Conservation (phyloP, 2,888 invertebrate genomes). For the Agapostemon virescens region DNA sequence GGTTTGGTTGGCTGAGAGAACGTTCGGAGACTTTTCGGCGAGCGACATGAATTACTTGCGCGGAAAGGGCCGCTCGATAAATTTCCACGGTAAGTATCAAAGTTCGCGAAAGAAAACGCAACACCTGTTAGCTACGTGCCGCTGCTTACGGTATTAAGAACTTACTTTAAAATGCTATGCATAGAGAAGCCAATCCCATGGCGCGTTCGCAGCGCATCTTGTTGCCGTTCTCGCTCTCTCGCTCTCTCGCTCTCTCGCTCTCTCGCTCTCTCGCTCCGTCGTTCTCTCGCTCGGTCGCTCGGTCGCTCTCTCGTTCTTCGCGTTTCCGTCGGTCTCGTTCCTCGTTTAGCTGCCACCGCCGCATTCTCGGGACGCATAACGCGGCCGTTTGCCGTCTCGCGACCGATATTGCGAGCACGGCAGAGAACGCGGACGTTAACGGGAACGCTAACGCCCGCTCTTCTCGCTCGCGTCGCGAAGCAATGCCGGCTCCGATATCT, state of each 20-base stretch:
- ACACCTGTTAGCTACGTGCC: slow-evolving; percentile 76
- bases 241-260: not conserved
- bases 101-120: slow-evolving; percentile 74
- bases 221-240: not conserved
- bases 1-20: not conserved
- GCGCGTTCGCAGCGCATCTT: slow-evolving; percentile 53
- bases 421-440: slow-evolving; percentile 8
- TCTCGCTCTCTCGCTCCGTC: not conserved
- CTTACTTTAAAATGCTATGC: slow-evolving; percentile 78
- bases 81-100: slow-evolving; percentile 75
- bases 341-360: not conserved
- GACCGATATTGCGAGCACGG: not conserved
- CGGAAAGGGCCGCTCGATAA: slow-evolving; percentile 66
- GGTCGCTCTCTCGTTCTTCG: not conserved
- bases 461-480: not conserved
- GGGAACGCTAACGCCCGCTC: not conserved
- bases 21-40: slow-evolving; percentile 36
- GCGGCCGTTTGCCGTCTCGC: slow-evolving; percentile 7
- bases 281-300: not conserved
- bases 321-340: not conserved
- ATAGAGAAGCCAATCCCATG: slow-evolving; percentile 73
- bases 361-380: not conserved
- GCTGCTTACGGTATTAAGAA: slow-evolving; percentile 75
- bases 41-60: slow-evolving; percentile 67
- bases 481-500: slow-evolving; percentile 3